These are phyloP conservation scores for Sylvilagus floridanus DNA, from an alignment of 2,797 vertebrate species.

Conservation along the genomic window DNA sequence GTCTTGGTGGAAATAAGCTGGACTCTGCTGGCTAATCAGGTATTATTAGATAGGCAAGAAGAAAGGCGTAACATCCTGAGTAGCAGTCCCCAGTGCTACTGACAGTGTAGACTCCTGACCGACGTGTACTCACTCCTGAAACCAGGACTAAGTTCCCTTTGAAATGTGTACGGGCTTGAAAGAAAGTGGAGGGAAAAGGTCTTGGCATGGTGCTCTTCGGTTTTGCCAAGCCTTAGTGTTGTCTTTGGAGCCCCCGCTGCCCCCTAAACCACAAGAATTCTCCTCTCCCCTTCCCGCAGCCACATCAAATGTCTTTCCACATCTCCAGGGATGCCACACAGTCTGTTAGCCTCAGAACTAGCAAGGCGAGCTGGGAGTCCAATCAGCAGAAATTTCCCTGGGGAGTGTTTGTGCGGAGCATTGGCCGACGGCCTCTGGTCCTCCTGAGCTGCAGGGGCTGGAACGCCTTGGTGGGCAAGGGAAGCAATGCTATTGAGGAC, in stretches of 20 bases:
- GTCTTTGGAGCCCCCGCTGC: slow-evolving; percentile 62
- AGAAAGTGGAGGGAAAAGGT: slow-evolving; percentile 66
- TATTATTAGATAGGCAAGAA: no score
- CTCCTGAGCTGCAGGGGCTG: slow-evolving; percentile 4
- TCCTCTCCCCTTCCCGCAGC: slow-evolving; percentile 39
- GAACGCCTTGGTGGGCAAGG: slow-evolving; percentile 25
- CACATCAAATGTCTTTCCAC: slow-evolving; percentile 77
- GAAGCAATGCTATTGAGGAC: not conserved
- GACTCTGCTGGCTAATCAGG: not conserved
- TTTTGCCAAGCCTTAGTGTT: slow-evolving; percentile 67
- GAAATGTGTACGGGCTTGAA: slow-evolving; percentile 19
- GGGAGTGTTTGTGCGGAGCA: slow-evolving; percentile 6
- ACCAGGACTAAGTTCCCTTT: slow-evolving; percentile 25
- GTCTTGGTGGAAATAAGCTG: not conserved
- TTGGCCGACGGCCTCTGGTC: not conserved
- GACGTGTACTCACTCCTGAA: not conserved
- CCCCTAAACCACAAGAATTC: slow-evolving; percentile 67
- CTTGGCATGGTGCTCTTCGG: slow-evolving; percentile 54
- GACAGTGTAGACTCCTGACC: not conserved
- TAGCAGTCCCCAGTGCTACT: not conserved
- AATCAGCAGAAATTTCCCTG: slow-evolving; percentile 41
- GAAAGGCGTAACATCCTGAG: not conserved
- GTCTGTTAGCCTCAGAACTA: slow-evolving; percentile 52
- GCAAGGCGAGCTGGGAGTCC: slow-evolving; percentile 38
- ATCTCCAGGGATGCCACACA: slow-evolving; percentile 67